phyloP scores from a whole-genome alignment of 2,113 vertebrate genomes.

The Epinephelus moara region DNA sequence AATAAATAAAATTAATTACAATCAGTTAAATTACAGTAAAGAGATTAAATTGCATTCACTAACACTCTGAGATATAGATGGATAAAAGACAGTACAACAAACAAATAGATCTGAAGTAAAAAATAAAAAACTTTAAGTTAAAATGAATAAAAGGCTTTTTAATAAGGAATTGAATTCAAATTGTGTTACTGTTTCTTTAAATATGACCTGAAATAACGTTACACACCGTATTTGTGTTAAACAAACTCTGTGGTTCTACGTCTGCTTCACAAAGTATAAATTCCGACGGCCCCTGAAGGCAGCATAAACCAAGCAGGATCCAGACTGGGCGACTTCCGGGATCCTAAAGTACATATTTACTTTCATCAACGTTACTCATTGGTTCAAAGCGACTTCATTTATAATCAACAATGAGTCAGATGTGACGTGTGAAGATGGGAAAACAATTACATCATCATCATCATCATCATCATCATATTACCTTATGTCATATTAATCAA shows the following conservation, averaged over 20 bases:
- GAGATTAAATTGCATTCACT: too few species aligned
- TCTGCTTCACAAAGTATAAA: fast-evolving
- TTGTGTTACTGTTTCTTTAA: neutral
- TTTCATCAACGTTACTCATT: neutral
- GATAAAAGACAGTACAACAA: neutral
- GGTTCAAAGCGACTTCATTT: neutral
- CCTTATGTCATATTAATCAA: neutral
- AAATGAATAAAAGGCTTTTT: neutral
- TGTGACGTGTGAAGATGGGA: neutral
- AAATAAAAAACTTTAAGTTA: neutral
- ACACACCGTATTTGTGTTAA: neutral
- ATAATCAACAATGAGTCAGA: fast-evolving
- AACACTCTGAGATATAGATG: too few species aligned
- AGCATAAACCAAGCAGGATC: conserved; percentile 69
- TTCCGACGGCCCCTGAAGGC: conserved; percentile 24
- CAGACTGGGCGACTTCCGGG: conserved; percentile 69
- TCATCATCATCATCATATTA: neutral
- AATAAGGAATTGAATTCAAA: neutral
- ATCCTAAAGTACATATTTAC: conserved; percentile 62
- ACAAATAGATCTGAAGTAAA: neutral
- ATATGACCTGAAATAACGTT: neutral
- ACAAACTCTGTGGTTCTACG: neutral
- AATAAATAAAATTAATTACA: too few species aligned
- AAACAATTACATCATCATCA: neutral
- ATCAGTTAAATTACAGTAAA: too few species aligned